phyloP scores from a whole-genome alignment of 2,113 vertebrate genomes.

The Heptranchias perlo region DNA sequence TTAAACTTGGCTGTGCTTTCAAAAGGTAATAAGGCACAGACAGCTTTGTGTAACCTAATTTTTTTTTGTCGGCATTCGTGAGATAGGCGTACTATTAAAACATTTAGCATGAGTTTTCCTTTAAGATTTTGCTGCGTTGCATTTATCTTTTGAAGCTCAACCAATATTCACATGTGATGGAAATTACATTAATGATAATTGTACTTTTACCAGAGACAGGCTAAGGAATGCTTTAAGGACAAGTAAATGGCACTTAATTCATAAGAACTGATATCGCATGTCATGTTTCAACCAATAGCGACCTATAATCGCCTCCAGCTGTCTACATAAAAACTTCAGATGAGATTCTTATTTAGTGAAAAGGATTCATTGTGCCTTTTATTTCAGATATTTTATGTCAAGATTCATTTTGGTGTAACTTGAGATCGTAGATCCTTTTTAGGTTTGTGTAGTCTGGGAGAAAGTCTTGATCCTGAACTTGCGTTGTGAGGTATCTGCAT shows the following conservation, averaged over 20 bases:
- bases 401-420: not conserved
- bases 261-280: conserved; percentile 16
- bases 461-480: not conserved
- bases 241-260: conserved; percentile 14
- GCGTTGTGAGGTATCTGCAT: not conserved
- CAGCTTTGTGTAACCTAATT: not conserved
- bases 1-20: conserved; percentile 32
- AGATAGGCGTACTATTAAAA: not conserved
- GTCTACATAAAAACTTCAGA: not conserved
- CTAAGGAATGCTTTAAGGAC: conserved; percentile 24
- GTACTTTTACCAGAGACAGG: not conserved
- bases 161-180: conserved; percentile 18
- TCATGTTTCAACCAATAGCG: not conserved
- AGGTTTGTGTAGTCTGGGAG: not conserved
- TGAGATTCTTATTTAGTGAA: not conserved
- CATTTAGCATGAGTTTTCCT: not conserved
- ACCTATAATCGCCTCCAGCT: conserved; percentile 13
- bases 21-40: conserved; percentile 36
- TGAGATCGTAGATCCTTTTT: not conserved
- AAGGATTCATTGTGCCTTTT: not conserved
- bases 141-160: conserved; percentile 25
- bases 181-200: conserved; percentile 8
- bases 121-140: not conserved
- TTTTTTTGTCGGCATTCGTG: not conserved
- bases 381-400: not conserved